Base-by-base conservation (phyloP, 64 coral and sea anemone genomes). In the Porites australiensis region DNA sequence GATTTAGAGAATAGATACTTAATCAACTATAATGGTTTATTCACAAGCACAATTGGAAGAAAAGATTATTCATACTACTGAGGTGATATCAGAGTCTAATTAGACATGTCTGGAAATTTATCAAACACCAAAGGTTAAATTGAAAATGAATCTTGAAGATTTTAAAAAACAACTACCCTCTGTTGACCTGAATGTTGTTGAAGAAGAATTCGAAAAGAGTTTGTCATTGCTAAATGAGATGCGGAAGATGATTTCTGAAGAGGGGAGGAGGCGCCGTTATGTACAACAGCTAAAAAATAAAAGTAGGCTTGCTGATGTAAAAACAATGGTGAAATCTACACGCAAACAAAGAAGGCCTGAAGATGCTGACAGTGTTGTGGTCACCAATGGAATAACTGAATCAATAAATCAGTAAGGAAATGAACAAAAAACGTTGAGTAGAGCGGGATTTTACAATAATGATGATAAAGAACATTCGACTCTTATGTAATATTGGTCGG, bases 21-120 rank as follows among this genome's bases (percentile, higher is more conserved):
- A 3, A 19, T 3, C 14, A 70, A 20, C 66, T 70, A 4, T 70
- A 78, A 78, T 78, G 75, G 75, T 78, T 4, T 78, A 78, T 4
- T 49, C 75, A 57, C 44, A 78, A 78, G 75, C 47, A 2, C 75
- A 78, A 57, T 78, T 78, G 75, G 44, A 78, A 78, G 44, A 78
- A 7, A 78, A 78, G 13, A 78, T 78, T 4, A 78, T 78, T 78
- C 75, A 78, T 51, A 50, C 75, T 21, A 78, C 75, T 6, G 74
- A 78, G 44, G 47, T 57, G 37, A 15, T 78, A 4, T 52, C 75
- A 2, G 44, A 52, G 75, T 78, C 75, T 49, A 50, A 78, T 78
- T 46, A 78, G 44, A 78, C 75, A 78, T 78, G 75, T 78, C 51
- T 78, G 44, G 75, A 78, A 78, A 78, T 78, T 78, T 78, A 78